Evolutionary conservation across 2,888 invertebrate species (phyloP), one percentile per base, ranked within the genome.

Genomic region (Tachina lurida): DNA sequence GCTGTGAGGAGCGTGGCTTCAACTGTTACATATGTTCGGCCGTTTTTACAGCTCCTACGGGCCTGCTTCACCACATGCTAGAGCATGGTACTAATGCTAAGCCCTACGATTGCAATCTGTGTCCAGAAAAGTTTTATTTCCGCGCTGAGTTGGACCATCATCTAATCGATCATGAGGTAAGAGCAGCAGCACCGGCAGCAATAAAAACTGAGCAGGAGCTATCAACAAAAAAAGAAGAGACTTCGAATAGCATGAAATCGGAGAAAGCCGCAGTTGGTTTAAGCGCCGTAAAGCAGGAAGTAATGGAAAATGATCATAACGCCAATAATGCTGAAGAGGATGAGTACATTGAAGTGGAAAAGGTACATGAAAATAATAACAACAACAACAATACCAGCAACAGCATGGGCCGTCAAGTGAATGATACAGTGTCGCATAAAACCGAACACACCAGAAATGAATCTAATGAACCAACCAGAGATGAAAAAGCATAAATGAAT

Each of bases 91-190:
- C 96, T 1, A 95, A 96, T 13, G 95, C 96, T 1, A 94, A 97
- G 22, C 97, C 97, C 0, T 98, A 98, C 92, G 97, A 97, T 91
- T 98, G 98, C 91, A 94, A 94, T 13, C 94, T 96, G 17, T 98
- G 98, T 91, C 95, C 95, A 1, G 94, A 96, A 87, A 96, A 96
- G 88, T 98, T 97, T 93, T 98, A 97, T 93, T 98, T 98, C 93
- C 95, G 97, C 47, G 96, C 97, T 0, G 98, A 98, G 91, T 93
- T 98, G 5, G 97, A 98, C 89, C 98, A 98, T 91, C 98, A 98
- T 91, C 94, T 95, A 12, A 94, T 95, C 70, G 94, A 94, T 15
- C 95, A 95, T 86, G 95, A 95, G 87, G 87, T 89, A 45, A 70
- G 89, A 8, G 88, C 89, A 9, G 88, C 89, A 47, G 39, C 73